A percentile compares a stretch with the other conserved stretches of the same genome.
phyloP scores from a whole-genome alignment of 2,797 vertebrate genomes.

The Eurystomus glaucurus region DNA sequence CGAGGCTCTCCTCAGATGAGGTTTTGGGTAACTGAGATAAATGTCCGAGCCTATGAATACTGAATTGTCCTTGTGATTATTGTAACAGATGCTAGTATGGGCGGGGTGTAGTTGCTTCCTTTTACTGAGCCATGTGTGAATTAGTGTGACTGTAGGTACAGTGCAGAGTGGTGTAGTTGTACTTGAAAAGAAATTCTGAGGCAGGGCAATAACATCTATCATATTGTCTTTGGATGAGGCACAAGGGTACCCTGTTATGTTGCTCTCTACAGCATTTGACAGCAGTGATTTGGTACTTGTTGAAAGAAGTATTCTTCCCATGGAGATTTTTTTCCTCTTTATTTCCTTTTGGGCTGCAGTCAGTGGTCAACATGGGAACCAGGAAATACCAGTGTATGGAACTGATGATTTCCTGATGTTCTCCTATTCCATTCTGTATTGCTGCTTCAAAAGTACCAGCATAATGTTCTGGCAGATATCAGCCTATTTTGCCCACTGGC shows the following conservation, averaged over 20 bases:
- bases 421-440: not conserved
- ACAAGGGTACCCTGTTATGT: not conserved
- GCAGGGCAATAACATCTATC: not conserved
- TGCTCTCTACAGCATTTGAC: not conserved
- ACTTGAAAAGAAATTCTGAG: not conserved
- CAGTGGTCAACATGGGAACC: not conserved
- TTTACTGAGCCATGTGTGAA: not conserved
- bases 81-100: not conserved
- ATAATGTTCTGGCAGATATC: not conserved
- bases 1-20: not conserved
- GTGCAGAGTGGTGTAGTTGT: not conserved
- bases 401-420: not conserved
- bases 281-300: not conserved
- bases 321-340: not conserved
- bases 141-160: not conserved
- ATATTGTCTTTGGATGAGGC: fast-evolving
- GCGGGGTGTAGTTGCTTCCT: not conserved
- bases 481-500: not conserved
- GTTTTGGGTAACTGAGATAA: not conserved
- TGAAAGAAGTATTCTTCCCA: not conserved
- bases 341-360: not conserved
- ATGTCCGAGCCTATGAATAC: not conserved
- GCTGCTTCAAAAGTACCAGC: not conserved
- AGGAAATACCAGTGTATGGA: not conserved
- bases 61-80: not conserved